Percentiles rank a stretch among this genome's conserved stretches.
Evolutionary conservation across 2,888 invertebrate species (phyloP).

Genomic region (Azorinus chamasolen): DNA sequence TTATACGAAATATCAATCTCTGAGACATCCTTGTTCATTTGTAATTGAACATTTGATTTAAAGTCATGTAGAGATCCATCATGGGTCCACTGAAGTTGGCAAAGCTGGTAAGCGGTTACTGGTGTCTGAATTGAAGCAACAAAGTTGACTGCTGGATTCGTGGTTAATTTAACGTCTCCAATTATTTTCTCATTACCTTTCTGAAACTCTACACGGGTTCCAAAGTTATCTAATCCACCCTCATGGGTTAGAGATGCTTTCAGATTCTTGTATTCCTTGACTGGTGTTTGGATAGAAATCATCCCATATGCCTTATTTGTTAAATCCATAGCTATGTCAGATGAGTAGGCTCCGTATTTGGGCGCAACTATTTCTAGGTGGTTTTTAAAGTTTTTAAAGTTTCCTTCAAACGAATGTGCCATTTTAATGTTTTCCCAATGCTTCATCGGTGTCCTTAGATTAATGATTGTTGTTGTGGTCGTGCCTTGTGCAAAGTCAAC

Average conservation of each 20-base stretch:
- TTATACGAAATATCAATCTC: conserved; percentile 35
- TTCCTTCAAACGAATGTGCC: conserved; percentile 33
- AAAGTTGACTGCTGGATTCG: conserved; percentile 11
- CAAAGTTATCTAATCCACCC: conserved; percentile 21
- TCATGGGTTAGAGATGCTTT: conserved; percentile 36
- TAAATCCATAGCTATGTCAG: conserved; percentile 16
- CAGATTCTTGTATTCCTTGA: conserved; percentile 39
- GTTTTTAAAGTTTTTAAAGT: conserved; percentile 18
- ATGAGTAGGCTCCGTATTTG: conserved; percentile 16
- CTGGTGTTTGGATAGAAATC: conserved; percentile 34
- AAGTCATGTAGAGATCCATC: conserved; percentile 42
- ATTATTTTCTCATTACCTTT: conserved; percentile 9
- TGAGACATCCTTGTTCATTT: conserved; percentile 44
- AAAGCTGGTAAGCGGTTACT: conserved; percentile 13
- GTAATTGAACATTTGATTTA: conserved; percentile 39
- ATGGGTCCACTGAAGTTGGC: conserved; percentile 26
- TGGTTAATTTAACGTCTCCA: conserved; percentile 36
- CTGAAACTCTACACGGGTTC: conserved; percentile 30
- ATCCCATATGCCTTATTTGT: neutral
- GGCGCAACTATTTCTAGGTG: conserved; percentile 29
- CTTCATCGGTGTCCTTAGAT: conserved; percentile 35
- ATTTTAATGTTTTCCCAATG: conserved; percentile 19
- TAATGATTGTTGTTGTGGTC: conserved; percentile 17
- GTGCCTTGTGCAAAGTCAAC: conserved; percentile 28
- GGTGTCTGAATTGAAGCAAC: conserved; percentile 39